Conservation (phyloP, 2,113 vertebrate species). For the Otus sunia region DNA sequence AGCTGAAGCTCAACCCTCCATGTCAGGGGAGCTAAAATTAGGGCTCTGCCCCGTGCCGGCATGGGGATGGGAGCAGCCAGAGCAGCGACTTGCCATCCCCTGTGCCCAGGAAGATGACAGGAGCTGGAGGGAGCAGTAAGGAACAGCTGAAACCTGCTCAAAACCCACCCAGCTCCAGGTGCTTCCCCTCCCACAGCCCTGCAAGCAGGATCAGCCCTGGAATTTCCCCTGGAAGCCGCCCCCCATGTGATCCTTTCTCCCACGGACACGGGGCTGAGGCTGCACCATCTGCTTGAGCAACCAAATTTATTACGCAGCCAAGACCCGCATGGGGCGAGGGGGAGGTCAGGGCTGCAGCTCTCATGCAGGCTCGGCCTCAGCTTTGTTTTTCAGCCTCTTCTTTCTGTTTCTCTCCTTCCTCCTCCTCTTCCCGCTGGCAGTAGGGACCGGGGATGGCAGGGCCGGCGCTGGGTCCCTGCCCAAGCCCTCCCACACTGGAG, state of each 20-base stretch:
- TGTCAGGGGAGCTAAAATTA: neutral
- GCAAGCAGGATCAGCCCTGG: accelerated
- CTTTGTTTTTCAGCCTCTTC: constrained; percentile 3
- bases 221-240: neutral
- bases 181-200: neutral
- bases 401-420: constrained; percentile 34
- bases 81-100: accelerated
- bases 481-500: neutral
- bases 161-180: accelerated
- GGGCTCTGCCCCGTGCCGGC: accelerated
- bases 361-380: accelerated
- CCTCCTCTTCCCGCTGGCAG: neutral
- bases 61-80: neutral
- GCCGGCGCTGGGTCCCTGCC: neutral
- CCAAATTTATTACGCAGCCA: neutral
- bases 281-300: neutral
- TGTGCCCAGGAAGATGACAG: accelerated
- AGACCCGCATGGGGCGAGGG: accelerated
- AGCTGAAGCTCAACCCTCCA: neutral
- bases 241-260: neutral
- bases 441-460: neutral
- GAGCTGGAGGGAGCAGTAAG: neutral
- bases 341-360: neutral
- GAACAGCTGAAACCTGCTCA: neutral
- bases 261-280: neutral